Base-by-base conservation (phyloP, 2,113 vertebrate genomes). In the Silurus glanis region DNA sequence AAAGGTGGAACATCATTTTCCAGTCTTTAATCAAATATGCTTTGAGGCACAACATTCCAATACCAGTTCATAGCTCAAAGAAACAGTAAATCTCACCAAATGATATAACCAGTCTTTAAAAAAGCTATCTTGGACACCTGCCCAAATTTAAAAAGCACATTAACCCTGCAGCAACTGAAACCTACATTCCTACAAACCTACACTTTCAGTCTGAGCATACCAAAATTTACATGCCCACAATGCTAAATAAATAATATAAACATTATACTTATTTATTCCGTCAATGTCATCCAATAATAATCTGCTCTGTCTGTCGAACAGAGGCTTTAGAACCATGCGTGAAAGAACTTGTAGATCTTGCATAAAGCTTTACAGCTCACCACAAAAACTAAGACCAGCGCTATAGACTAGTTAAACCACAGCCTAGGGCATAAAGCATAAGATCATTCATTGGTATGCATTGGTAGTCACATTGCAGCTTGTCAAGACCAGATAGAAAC, bases 21-120 rank as follows among this genome's bases (percentile, higher is more conserved):
- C 6, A 49, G 37, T 12, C 21, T 51, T 62, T 75, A 19, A 81
- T 66, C 10, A 67, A 16, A 80, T 59, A 66, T 53, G 72, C 87
- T 55, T 78, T 58, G n/a, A 25, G 86, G 62, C 58, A 66, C 0
- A 85, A 85, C 25, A 58, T 7, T 47, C n/a, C 21, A 55, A 51
- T 53, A 59, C 49, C 45, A 85, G 45, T 62, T 79, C 71, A 79
- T 13, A 53, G 47, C 37, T 61, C 14, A 71, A n/a, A 9, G 17
- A 28, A 62, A 83, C 59, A 47, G 51, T 53, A 53, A 85, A 79
- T 85, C 83, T 78, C 10, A 37, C 21, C 21, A 62, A 62, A 86
- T 86, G 2, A 84, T 80, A 7, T 85, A 58, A 80, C 17, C 61
- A 23, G 55, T 21, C 17, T 85, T 25, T 64, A 55, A 45, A 17